phyloP scores from a whole-genome alignment of 1,140 invertebrate species.

The Microplitis demolitor region DNA sequence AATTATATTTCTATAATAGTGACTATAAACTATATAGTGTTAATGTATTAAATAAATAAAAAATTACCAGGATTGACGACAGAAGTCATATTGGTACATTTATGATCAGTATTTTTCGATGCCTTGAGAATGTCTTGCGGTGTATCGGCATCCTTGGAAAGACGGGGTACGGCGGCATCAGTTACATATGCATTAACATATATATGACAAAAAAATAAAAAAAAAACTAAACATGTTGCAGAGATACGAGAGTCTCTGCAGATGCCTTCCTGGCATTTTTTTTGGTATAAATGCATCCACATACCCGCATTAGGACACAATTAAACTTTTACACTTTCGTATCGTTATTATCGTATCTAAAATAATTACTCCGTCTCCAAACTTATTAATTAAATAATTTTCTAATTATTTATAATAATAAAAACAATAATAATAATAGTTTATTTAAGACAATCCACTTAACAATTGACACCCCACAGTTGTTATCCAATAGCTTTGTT shows the following conservation, averaged over 20 bases:
- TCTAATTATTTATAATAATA: not conserved
- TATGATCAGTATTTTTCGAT: conserved; percentile 38
- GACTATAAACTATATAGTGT: no score
- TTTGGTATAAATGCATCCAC: conserved; percentile 55
- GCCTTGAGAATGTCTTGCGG: conserved; percentile 48
- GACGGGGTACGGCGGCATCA: conserved; percentile 44
- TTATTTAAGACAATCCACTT: not conserved
- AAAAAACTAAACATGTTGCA: conserved; percentile 46
- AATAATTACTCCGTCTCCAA: not conserved
- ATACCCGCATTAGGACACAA: conserved; percentile 54
- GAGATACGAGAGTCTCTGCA: conserved; percentile 34
- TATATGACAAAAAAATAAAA: conserved; percentile 46
- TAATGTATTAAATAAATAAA: not conserved
- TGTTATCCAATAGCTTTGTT: no score
- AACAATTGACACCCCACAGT: no score
- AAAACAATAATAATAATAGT: not conserved
- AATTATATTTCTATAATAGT: no score
- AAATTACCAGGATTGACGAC: conserved; percentile 39
- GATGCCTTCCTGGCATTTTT: conserved; percentile 55
- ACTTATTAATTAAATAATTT: not conserved
- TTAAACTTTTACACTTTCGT: not conserved
- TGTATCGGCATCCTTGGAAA: conserved; percentile 40
- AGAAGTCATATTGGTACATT: conserved; percentile 56
- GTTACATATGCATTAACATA: conserved; percentile 45
- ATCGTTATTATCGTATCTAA: not conserved